Percentiles rank a stretch among this genome's conserved stretches.
phyloP scores from a whole-genome alignment of 2,797 vertebrate species.

The Perodicticus potto region DNA sequence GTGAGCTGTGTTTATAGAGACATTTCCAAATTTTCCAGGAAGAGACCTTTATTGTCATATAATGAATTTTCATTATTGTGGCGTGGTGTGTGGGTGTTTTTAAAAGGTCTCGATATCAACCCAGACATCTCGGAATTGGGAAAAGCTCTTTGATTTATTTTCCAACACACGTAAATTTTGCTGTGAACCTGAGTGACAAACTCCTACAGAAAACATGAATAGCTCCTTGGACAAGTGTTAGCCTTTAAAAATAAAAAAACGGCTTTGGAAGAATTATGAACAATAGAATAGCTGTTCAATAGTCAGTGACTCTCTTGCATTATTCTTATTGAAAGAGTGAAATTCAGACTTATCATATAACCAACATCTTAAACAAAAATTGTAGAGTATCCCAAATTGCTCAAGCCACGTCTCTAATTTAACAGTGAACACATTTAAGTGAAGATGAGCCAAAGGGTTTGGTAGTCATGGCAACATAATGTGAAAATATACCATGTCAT shows the following conservation, averaged over 20 bases:
- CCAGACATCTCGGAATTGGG: conserved; percentile 5
- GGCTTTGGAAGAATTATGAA: conserved; percentile 57
- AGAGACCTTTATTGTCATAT: background rate
- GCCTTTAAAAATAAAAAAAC: background rate
- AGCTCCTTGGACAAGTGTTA: conserved; percentile 18
- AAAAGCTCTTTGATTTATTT: conserved; percentile 46
- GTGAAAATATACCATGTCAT: conserved; percentile 78
- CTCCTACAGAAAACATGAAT: conserved; percentile 42
- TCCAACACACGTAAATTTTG: conserved; percentile 1
- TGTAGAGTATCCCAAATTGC: conserved; percentile 68
- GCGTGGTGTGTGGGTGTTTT: background rate
- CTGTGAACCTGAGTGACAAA: conserved; percentile 2
- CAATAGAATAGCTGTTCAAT: conserved; percentile 40
- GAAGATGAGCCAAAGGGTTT: conserved; percentile 69
- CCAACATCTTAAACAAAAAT: conserved; percentile 79
- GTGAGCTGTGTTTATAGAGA: fast-evolving
- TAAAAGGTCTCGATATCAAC: conserved; percentile 13
- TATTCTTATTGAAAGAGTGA: conserved; percentile 64
- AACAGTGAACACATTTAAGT: conserved; percentile 77
- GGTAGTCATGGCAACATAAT: conserved; percentile 80
- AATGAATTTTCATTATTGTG: background rate
- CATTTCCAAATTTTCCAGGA: conserved; percentile 9
- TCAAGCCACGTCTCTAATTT: conserved; percentile 74
- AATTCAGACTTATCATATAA: conserved; percentile 62
- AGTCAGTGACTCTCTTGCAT: background rate